These are phyloP conservation scores for Coregonus sp. DNA, from an alignment of 2,797 vertebrate species.

Conservation along the genomic window DNA sequence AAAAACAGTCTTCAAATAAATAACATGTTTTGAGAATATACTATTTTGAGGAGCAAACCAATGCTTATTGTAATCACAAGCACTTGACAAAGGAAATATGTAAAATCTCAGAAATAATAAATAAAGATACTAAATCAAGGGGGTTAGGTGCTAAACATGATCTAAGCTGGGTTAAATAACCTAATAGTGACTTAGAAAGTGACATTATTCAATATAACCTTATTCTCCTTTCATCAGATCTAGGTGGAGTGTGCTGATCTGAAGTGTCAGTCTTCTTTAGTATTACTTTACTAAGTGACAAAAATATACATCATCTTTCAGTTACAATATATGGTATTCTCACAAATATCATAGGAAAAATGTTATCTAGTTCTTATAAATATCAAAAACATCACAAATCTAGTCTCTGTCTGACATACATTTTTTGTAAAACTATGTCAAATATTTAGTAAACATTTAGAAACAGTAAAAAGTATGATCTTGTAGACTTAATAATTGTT, in stretches of 20 bases:
- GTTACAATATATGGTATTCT: slow-evolving; percentile 42
- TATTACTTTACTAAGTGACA: slow-evolving; percentile 38
- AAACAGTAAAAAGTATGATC: slow-evolving; percentile 73
- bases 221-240: slow-evolving; percentile 8
- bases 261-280: slow-evolving; percentile 27
- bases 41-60: slow-evolving; percentile 6
- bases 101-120: slow-evolving; percentile 9
- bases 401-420: slow-evolving; percentile 66
- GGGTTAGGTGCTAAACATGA: background rate
- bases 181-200: slow-evolving; percentile 13
- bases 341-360: slow-evolving; percentile 52
- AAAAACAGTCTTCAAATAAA: slow-evolving; percentile 11
- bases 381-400: slow-evolving; percentile 78
- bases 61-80: slow-evolving; percentile 7
- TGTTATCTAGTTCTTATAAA: slow-evolving; percentile 59
- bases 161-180: background rate
- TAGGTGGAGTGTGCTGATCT: slow-evolving; percentile 15
- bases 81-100: slow-evolving; percentile 3
- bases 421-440: slow-evolving; percentile 76
- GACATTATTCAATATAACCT: slow-evolving; percentile 25
- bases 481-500: slow-evolving; percentile 58
- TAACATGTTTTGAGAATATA: background rate
- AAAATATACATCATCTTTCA: slow-evolving; percentile 39
- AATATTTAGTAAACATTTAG: slow-evolving; percentile 74
- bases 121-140: slow-evolving; percentile 4